A percentile compares a stretch with the other conserved stretches of the same genome.
phyloP scores from a whole-genome alignment of 2,113 vertebrate species.

The Antigone vipio region DNA sequence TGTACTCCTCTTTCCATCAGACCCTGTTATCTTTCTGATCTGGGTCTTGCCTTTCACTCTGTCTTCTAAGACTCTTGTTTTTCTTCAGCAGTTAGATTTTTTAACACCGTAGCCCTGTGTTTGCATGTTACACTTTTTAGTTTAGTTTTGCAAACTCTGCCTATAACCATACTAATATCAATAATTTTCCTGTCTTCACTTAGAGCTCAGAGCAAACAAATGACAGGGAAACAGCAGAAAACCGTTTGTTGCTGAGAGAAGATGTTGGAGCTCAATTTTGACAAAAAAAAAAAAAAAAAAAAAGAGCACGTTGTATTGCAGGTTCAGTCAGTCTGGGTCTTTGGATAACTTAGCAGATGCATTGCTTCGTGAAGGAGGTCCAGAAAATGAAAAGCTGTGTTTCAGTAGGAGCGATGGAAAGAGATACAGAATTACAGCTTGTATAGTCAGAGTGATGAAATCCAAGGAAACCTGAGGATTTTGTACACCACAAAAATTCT shows the following conservation, averaged over 20 bases:
- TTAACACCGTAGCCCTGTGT: not conserved
- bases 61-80: not conserved
- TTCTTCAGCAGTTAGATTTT: not conserved
- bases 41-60: not conserved
- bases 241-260: not conserved
- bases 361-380: not conserved
- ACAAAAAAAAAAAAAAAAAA: not conserved
- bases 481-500: not conserved
- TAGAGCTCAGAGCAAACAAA: not conserved
- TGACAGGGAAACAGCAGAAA: not conserved
- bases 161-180: not conserved
- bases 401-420: not conserved
- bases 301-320: not conserved
- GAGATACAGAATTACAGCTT: not conserved
- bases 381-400: not conserved
- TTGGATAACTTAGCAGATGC: not conserved
- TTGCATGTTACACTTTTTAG: not conserved
- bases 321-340: not conserved
- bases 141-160: not conserved
- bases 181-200: not conserved
- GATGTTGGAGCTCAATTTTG: not conserved
- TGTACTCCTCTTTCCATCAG: not conserved
- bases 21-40: not conserved
- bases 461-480: not conserved
- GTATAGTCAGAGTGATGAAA: not conserved